Evolutionary conservation across 92 coral and sea anemone species (phyloP), one percentile per base, ranked within the genome.

Genomic region (Umimayanthus chanpuru): DNA sequence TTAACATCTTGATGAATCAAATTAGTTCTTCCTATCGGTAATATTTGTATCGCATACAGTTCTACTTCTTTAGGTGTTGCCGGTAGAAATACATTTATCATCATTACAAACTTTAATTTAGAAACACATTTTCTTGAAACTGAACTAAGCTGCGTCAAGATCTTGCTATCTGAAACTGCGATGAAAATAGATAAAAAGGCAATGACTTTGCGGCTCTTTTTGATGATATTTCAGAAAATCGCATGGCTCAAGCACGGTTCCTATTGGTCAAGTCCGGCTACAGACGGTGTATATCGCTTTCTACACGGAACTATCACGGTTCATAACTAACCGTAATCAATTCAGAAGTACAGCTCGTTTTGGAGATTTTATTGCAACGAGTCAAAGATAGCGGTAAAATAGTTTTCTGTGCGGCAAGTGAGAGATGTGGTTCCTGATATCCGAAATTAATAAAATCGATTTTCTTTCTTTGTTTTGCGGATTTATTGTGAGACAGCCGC

Each of bases 121-220:
- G 55, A 81, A 81, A 81, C 76, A 81, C 58, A 58, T 81, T 65
- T 81, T 18, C 32, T 83, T 43, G 77, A 83, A 83, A 83, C 6
- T 70, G 87, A 83, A 68, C 70, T 83, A 78, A 70, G n/a, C 26
- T 50, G 56, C 77, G 77, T 6, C n/a, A 72, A 68, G 77, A 47
- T 83, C 40, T 47, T 47, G 77, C 77, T 30, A 83, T 83, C 77
- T 68, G 78, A 83, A 72, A 72, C 67, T 70, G 78, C 28, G 78
- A 70, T 83, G n/a, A 67, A 83, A 68, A 83, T 68, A 68, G 87
- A 83, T 83, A 83, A 83, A 83, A 83, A 83, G 39, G 44, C 77
- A 71, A 83, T 83, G 77, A 83, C 58, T 47, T 23, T 70, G 87
- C 87, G 87, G 87, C 68, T 83, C 87, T 83, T 70, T 83, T 83